phyloP scores from a whole-genome alignment of 2,113 vertebrate species.

The Notothenia coriiceps region DNA sequence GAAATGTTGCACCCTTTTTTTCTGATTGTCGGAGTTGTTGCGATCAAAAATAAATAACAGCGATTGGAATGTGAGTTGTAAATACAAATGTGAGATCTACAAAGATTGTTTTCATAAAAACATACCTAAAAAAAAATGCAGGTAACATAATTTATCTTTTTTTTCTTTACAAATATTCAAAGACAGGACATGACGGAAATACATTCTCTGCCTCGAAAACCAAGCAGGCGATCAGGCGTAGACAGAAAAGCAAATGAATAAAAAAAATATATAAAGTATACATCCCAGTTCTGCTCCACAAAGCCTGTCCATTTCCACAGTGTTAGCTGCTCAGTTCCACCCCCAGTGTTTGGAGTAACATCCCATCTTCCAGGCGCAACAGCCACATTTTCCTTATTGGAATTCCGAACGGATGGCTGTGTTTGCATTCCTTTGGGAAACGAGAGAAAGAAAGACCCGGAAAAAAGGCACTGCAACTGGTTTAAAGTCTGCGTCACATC shows the following conservation, averaged over 20 bases:
- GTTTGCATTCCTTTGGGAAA: conserved; percentile 46
- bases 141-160: conserved; percentile 50
- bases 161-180: conserved; percentile 48
- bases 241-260: conserved; percentile 38
- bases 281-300: conserved; percentile 30
- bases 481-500: conserved; percentile 84
- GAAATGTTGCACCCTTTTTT: not conserved
- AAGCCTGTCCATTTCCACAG: conserved; percentile 58
- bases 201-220: conserved; percentile 63
- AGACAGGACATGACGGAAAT: conserved; percentile 54
- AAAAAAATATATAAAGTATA: conserved; percentile 40
- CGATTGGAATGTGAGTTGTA: conserved; percentile 47
- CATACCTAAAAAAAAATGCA: not conserved
- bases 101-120: conserved; percentile 3
- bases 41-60: conserved; percentile 79
- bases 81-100: conserved; percentile 33
- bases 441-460: conserved; percentile 28
- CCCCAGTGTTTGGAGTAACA: conserved; percentile 41
- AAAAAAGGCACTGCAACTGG: conserved; percentile 42
- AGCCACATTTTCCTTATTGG: conserved; percentile 37
- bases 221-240: conserved; percentile 34
- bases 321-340: conserved; percentile 53
- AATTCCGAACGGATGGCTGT: conserved; percentile 51
- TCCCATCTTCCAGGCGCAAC: conserved; percentile 31
- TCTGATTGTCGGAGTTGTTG: conserved; percentile 74